phyloP scores from a whole-genome alignment of 1,140 invertebrate species.

The Dendroctonus valens region DNA sequence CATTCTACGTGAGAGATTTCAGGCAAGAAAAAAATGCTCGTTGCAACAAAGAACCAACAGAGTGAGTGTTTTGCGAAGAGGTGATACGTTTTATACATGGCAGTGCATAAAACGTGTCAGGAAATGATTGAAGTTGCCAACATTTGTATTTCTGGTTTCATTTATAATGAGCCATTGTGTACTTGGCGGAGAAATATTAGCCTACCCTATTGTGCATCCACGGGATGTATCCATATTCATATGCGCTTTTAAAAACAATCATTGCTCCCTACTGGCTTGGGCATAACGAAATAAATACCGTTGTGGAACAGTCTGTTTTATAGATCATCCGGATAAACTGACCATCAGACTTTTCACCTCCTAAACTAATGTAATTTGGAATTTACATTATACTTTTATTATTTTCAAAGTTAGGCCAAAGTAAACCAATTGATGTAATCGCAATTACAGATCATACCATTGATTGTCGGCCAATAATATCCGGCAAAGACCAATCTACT shows the following conservation, averaged over 20 bases:
- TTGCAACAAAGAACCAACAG: conserved; percentile 9
- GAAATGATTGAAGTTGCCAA: conserved; percentile 47
- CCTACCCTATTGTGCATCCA: conserved; percentile 44
- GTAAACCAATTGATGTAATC: no score
- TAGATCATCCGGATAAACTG: no score
- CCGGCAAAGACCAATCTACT: no score
- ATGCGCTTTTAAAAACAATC: conserved; percentile 48
- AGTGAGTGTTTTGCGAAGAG: conserved; percentile 18
- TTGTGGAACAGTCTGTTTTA: no score
- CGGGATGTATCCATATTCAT: conserved; percentile 48
- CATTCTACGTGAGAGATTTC: background rate
- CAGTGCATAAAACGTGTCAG: conserved; percentile 35
- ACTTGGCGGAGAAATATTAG: conserved; percentile 48
- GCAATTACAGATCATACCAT: no score
- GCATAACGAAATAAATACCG: conserved; percentile 41
- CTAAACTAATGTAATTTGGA: no score
- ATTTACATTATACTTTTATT: no score
- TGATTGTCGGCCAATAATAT: no score
- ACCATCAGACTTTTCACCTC: no score
- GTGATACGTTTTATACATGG: conserved; percentile 18
- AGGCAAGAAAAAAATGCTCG: conserved; percentile 4
- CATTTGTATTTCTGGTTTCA: conserved; percentile 49
- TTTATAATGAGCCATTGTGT: conserved; percentile 51
- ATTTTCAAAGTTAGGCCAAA: no score
- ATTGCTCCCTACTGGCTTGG: conserved; percentile 41